Evolutionary conservation across 2,888 invertebrate species (phyloP).

Genomic region (Pristionchus mayeri): DNA sequence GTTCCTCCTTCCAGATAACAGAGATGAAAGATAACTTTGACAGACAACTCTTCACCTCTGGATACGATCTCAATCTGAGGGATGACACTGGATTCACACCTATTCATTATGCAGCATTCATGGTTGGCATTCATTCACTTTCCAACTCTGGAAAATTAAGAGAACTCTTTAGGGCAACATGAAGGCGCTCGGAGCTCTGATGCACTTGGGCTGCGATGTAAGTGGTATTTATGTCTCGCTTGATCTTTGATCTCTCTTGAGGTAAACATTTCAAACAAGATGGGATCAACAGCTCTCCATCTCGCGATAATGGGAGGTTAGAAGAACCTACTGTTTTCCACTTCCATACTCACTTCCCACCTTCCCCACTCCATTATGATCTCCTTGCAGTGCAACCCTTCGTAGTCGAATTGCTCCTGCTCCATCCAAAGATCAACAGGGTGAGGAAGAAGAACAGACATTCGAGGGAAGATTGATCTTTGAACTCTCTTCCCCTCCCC

Average conservation of each 20-base stretch:
- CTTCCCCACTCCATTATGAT: not conserved
- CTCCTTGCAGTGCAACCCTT: slow-evolving; percentile 10
- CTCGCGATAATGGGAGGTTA: too few species aligned
- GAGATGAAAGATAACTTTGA: not conserved
- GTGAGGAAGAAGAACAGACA: not conserved
- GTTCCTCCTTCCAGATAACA: not conserved
- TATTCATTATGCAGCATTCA: slow-evolving; percentile 43
- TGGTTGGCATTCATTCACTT: not conserved
- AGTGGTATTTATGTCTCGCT: too few species aligned
- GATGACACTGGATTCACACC: slow-evolving; percentile 32
- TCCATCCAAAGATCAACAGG: slow-evolving; percentile 33
- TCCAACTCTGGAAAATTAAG: not conserved
- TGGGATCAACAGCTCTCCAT: slow-evolving; percentile 9
- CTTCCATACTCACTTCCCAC: too few species aligned
- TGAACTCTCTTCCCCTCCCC: too few species aligned
- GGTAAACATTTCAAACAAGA: slow-evolving; percentile 7
- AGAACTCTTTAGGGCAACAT: not conserved
- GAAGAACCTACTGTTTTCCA: too few species aligned
- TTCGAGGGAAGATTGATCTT: too few species aligned
- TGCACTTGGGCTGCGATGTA: slow-evolving; percentile 10
- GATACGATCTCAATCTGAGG: slow-evolving; percentile 13
- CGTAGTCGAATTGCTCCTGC: not conserved
- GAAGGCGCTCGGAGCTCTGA: not conserved
- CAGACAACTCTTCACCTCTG: not conserved
- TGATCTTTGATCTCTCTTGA: slow-evolving; percentile 9